Evolutionary conservation across 2,113 vertebrate species (phyloP), one percentile per base, ranked within the genome.

Genomic region (Pachycephala philippinensis): DNA sequence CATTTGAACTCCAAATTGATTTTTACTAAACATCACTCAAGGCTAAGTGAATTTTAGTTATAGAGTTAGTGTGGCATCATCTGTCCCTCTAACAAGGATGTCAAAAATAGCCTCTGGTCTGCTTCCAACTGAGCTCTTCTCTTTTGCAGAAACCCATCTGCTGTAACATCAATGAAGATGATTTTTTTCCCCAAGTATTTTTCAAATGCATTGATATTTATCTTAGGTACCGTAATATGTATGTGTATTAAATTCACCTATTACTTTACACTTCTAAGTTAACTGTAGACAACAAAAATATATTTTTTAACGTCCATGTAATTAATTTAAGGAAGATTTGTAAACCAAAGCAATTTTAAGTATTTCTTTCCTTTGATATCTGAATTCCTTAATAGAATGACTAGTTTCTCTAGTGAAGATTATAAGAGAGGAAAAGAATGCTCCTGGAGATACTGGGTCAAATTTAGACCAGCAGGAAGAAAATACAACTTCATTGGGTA

Each of bases 1-100:
- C 72, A 93, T 96, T 85, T 96, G 91, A 97, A 97, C 95, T 94
- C 54, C n/a, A 87, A 78, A 97, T 94, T 97, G 96, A 97, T 97
- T 97, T 95, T 93, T 71, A 83, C 70, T 95, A 93, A 93, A 87
- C 83, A 93, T 97, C 66, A 87, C 95, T 96, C 60, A 91, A 93
- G 90, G 91, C 88, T 91, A 96, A 91, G 72, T 77, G 69, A 95
- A 95, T 96, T 94, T 95, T 92, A 85, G 91, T 92, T 96, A 81
- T 95, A 90, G 89, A 95, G 63, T 95, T 96, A 94, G 50, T 83
- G 76, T 94, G 83, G 87, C 72, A 97, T 97, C 94, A 96, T 96
- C 93, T 97, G 89, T 96, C 87, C 93, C 82, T 97, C 74, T 94
- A 96, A 96, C 74, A 97, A 87, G 81, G 40, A 93, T 84, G 68